These are phyloP conservation scores for Scalopus aquaticus DNA, from an alignment of 2,113 vertebrate genomes.

Conservation along the genomic window DNA sequence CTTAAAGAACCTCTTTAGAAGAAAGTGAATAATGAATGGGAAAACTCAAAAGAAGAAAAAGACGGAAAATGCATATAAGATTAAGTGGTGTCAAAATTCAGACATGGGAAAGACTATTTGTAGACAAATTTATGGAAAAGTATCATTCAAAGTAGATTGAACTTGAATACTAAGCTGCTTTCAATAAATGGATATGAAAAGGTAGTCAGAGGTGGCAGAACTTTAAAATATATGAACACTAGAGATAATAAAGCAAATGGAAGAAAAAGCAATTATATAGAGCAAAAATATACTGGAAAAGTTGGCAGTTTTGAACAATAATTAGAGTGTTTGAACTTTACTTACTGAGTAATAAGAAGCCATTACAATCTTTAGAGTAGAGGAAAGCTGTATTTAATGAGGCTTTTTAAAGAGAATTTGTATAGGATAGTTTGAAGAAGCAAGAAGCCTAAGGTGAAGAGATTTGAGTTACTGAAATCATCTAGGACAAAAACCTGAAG, in stretches of 20 bases:
- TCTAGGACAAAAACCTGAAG: not conserved
- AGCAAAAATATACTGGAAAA: not conserved
- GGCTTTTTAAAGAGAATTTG: not conserved
- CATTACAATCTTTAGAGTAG: not conserved
- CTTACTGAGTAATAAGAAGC: not conserved
- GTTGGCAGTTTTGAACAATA: not conserved
- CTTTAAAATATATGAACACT: not conserved
- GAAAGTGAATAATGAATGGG: not conserved
- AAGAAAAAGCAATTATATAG: not conserved
- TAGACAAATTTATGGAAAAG: not conserved
- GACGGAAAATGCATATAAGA: not conserved
- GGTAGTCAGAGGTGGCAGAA: not conserved
- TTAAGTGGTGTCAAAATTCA: not conserved
- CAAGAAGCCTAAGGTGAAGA: not conserved
- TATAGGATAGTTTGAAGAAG: not conserved
- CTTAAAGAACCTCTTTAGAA: not conserved
- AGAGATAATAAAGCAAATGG: not conserved
- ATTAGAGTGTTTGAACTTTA: not conserved
- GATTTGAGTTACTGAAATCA: not conserved
- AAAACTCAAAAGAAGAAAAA: constrained; percentile 1
- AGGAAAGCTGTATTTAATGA: not conserved
- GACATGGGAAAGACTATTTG: not conserved
- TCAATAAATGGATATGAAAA: not conserved
- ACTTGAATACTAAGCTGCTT: not conserved
- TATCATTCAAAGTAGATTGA: not conserved